These are phyloP conservation scores for Drosophila triauraria DNA, from an alignment of 1,140 invertebrate species.

Conservation along the genomic window DNA sequence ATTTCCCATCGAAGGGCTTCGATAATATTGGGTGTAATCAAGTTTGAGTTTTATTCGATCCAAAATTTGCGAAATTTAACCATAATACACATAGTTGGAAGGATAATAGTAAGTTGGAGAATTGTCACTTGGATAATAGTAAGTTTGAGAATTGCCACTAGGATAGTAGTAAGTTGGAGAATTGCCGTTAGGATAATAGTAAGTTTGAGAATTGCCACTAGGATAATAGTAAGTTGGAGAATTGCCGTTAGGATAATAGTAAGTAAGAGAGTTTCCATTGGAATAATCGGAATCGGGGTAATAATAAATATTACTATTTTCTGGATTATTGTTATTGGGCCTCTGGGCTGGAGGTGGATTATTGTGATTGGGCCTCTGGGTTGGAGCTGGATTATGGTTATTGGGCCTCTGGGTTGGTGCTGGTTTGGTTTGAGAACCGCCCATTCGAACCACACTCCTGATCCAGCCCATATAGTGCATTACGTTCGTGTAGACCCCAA, in stretches of 20 bases:
- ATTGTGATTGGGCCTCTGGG: no score
- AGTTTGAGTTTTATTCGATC: no score
- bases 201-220: no score
- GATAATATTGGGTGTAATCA: no score
- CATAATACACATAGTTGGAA: not conserved
- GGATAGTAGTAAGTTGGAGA: no score
- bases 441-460: not conserved
- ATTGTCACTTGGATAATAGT: no score
- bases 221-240: not conserved
- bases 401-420: not conserved
- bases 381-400: not conserved
- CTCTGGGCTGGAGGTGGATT: not conserved
- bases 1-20: no score
- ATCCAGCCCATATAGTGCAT: slow-evolving; percentile 8
- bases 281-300: not conserved
- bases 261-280: not conserved
- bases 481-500: slow-evolving; percentile 17
- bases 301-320: not conserved
- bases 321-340: no score
- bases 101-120: not conserved
- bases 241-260: not conserved
- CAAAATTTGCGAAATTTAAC: not conserved
- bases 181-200: no score
- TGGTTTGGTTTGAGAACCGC: not conserved
- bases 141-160: no score